Evolutionary conservation across 35 echinoderm and acorn worm species (phyloP), one percentile per base, ranked within the genome.

Genomic region (Patiria miniata): DNA sequence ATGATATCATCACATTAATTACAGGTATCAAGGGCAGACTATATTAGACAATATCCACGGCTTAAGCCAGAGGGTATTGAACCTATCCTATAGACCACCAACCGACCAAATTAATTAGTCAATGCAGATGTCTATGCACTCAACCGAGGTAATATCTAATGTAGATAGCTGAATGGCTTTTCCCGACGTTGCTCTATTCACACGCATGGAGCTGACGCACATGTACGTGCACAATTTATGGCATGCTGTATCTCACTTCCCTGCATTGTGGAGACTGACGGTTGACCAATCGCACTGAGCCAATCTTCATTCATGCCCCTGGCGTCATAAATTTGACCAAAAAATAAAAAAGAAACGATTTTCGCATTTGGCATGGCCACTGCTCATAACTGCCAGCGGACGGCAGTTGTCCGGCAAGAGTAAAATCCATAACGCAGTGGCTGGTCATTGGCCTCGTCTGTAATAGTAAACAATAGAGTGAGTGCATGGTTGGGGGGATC

Each of bases 341-440:
- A n/a, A n/a, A n/a, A n/a, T n/a, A n/a, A n/a, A n/a, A n/a, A n/a
- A n/a, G n/a, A 37, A 40, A 52, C 47, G 47, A 44, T 80, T 44
- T 73, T 73, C 9, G 30, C 65, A 34, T 73, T 73, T 73, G 4
- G 65, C 65, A 73, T 73, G n/a, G n/a, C n/a, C 65, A 73, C 26
- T 30, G 65, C 65, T 73, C 26, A 73, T 73, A 73, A 73, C 65
- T 73, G 42, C 42, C 65, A 73, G 65, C 34, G 19, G 57, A 60
- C 19, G 57, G 57, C 18, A 30, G 6, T 22, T 73, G 42, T 47
- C 42, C 0, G 26, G 65, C 34, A 3, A n/a, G 42, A 30, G 26
- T 32, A 73, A 73, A 73, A 73, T 36, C 29, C 65, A 73, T 36
- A 16, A 15, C 21, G 42, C 42, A 47, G 30, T 73, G 26, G 26